A percentile compares a stretch with the other conserved stretches of the same genome.
These are phyloP conservation scores for Drosophila prosaltans DNA, from an alignment of 1,140 invertebrate genomes.

Conservation along the genomic window DNA sequence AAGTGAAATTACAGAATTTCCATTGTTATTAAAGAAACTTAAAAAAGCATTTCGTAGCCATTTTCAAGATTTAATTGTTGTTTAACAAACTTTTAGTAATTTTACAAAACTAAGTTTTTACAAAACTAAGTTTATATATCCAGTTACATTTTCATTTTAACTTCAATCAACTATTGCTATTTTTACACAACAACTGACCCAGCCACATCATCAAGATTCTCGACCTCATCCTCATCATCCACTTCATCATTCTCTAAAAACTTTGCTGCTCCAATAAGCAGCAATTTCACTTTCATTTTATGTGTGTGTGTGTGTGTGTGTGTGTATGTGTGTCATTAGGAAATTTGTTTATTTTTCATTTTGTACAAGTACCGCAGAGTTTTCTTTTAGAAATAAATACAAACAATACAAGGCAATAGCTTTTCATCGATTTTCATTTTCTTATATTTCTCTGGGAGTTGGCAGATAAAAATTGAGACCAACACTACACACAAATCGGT, in stretches of 20 bases:
- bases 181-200: too few relatives aligned
- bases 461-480: neutral
- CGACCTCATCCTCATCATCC: neutral
- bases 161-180: too few relatives aligned
- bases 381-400: slow-evolving; percentile 47
- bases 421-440: slow-evolving; percentile 68
- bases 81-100: too few relatives aligned
- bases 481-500: slow-evolving; percentile 24
- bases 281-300: slow-evolving; percentile 69
- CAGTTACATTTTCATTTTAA: too few relatives aligned
- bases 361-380: slow-evolving; percentile 30
- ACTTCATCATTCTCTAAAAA: neutral
- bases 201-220: neutral
- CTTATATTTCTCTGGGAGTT: slow-evolving; percentile 24
- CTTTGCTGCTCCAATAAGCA: slow-evolving; percentile 45
- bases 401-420: slow-evolving; percentile 29
- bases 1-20: too few relatives aligned
- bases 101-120: too few relatives aligned
- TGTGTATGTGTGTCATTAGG: slow-evolving; percentile 47
- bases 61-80: too few relatives aligned
- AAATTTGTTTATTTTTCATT: slow-evolving; percentile 81
- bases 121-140: too few relatives aligned
- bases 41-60: too few relatives aligned
- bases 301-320: slow-evolving; percentile 16
- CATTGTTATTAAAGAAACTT: too few relatives aligned